A percentile compares a stretch with the other conserved stretches of the same genome.
phyloP scores from a whole-genome alignment of 2,888 invertebrate species.

The Pollenia amentaria region DNA sequence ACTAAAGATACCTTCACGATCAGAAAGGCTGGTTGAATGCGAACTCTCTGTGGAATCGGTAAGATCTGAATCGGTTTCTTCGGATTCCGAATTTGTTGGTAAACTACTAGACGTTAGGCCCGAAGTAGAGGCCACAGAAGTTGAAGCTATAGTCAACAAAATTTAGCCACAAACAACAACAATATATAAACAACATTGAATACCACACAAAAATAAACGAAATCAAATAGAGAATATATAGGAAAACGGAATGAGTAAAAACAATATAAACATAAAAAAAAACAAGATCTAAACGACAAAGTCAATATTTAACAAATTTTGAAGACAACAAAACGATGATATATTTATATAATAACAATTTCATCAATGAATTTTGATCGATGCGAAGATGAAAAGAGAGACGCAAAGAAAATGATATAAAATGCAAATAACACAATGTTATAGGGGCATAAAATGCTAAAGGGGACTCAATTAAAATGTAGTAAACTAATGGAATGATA shows the following conservation, averaged over 20 bases:
- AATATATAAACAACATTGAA: conserved; percentile 38
- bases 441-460: conserved; percentile 40
- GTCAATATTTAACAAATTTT: conserved; percentile 44
- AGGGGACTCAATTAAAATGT: conserved; percentile 14
- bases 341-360: conserved; percentile 29
- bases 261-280: conserved; percentile 12
- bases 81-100: conserved; percentile 81
- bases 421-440: conserved; percentile 34
- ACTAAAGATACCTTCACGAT: conserved; percentile 79
- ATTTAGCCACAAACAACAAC: conserved; percentile 50
- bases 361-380: conserved; percentile 48
- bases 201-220: conserved; percentile 1
- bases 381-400: conserved; percentile 67
- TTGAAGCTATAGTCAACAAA: conserved; percentile 58
- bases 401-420: conserved; percentile 67
- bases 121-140: conserved; percentile 61
- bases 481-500: conserved; percentile 71
- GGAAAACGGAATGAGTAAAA: not conserved
- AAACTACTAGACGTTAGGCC: conserved; percentile 69
- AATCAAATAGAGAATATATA: conserved; percentile 22
- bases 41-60: conserved; percentile 85
- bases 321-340: not conserved
- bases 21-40: conserved; percentile 83
- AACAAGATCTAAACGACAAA: conserved; percentile 13
- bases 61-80: conserved; percentile 86